Percentiles rank a stretch among this genome's conserved stretches.
These are phyloP conservation scores for Thelaira solivaga DNA, from an alignment of 2,888 invertebrate species.

Conservation along the genomic window DNA sequence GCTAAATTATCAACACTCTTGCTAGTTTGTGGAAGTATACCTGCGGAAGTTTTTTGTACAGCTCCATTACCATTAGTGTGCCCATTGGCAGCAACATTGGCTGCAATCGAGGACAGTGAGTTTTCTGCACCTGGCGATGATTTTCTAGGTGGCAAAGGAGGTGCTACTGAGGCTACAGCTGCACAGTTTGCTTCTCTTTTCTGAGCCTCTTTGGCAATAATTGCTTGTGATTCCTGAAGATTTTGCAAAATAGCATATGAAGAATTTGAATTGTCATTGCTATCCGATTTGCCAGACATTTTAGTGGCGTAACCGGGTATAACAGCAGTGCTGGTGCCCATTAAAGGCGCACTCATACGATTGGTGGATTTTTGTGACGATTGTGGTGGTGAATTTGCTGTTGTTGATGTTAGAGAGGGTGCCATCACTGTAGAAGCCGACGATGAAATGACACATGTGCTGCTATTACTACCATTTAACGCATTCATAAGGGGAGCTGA, in stretches of 20 bases:
- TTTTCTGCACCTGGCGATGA: constrained; percentile 77
- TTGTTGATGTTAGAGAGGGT: constrained; percentile 17
- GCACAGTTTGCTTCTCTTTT: constrained; percentile 52
- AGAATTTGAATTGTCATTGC: constrained; percentile 70
- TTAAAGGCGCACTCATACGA: constrained; percentile 76
- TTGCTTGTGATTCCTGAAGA: constrained; percentile 68
- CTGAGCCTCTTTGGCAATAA: constrained; percentile 57
- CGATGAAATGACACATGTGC: constrained; percentile 55
- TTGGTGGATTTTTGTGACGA: constrained; percentile 73
- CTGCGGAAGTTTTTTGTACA: constrained; percentile 40
- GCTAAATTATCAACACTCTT: constrained; percentile 74
- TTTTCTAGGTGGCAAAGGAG: constrained; percentile 80
- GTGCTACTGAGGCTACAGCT: constrained; percentile 71
- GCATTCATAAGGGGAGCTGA: constrained; percentile 72
- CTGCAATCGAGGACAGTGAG: constrained; percentile 65
- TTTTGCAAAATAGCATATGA: constrained; percentile 74
- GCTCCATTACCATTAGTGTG: constrained; percentile 40
- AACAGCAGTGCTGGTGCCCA: constrained; percentile 67
- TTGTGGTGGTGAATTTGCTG: constrained; percentile 65
- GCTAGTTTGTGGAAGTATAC: constrained; percentile 60
- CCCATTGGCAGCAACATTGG: constrained; percentile 58
- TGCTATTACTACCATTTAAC: constrained; percentile 66
- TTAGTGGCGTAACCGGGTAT: constrained; percentile 66
- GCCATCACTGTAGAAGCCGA: constrained; percentile 38
- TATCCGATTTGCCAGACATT: constrained; percentile 67